These are phyloP conservation scores for Aelia acuminata DNA, from an alignment of 2,888 invertebrate species.

Conservation along the genomic window DNA sequence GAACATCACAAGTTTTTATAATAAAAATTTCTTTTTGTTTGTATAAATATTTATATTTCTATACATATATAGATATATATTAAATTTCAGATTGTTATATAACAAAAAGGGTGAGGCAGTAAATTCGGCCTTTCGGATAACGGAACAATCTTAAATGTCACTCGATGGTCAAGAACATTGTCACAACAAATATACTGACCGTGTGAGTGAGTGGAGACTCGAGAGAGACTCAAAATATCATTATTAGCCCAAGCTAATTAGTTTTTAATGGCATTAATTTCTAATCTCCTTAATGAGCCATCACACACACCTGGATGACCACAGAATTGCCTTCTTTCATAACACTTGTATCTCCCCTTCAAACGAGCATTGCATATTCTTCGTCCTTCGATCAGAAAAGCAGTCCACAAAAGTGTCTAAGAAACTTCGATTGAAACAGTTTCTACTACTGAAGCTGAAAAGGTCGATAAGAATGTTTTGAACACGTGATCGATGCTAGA, in stretches of 20 bases:
- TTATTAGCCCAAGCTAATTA: not conserved
- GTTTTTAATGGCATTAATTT: constrained; percentile 1
- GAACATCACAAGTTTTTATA: too few species aligned
- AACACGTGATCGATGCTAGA: not conserved
- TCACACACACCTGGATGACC: not conserved
- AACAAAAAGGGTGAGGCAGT: not conserved
- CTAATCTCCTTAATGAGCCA: not conserved
- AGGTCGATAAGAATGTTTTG: not conserved
- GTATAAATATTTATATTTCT: too few species aligned
- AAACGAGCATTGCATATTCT: not conserved
- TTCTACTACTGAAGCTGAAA: not conserved
- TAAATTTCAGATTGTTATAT: not conserved
- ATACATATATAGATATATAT: too few species aligned
- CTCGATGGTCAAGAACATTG: not conserved
- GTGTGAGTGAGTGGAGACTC: not conserved
- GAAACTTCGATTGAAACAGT: not conserved
- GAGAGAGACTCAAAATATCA: not conserved
- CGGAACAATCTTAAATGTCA: not conserved
- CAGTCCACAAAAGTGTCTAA: not conserved
- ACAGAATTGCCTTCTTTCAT: not conserved
- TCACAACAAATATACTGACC: not conserved
- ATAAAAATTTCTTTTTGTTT: too few species aligned
- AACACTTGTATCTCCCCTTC: not conserved
- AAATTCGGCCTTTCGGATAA: not conserved
- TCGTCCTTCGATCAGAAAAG: not conserved